Percentiles rank a stretch among this genome's conserved stretches.
phyloP scores from a whole-genome alignment of 2,113 vertebrate genomes.

The Ceyx melanurus region DNA sequence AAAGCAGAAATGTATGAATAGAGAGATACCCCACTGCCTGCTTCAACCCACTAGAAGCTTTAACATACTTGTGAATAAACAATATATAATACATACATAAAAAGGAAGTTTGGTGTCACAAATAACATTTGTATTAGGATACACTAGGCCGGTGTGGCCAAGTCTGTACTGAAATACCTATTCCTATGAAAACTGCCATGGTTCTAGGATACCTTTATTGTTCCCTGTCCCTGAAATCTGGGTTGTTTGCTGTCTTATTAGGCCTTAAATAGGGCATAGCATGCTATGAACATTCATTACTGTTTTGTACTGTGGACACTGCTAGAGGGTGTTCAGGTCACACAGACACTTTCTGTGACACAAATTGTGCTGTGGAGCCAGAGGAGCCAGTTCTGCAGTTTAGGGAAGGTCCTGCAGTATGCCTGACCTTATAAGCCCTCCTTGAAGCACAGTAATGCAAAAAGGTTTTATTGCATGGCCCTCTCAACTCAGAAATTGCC shows the following conservation, averaged over 20 bases:
- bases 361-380: background rate
- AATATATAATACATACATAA: background rate
- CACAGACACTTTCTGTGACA: background rate
- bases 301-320: background rate
- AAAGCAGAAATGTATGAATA: conserved; percentile 51
- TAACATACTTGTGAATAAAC: conserved; percentile 26
- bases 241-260: background rate
- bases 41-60: conserved; percentile 18
- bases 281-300: background rate
- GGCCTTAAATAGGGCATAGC: background rate
- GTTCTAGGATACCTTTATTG: background rate
- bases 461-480: background rate
- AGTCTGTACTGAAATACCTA: background rate
- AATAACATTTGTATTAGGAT: background rate
- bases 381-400: background rate
- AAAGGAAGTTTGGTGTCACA: conserved; percentile 8
- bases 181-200: background rate
- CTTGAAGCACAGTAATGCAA: accelerated
- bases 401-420: background rate
- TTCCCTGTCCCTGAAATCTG: background rate
- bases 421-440: accelerated
- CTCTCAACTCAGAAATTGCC: background rate
- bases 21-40: background rate
- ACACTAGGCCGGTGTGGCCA: background rate
- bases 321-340: background rate